Evolutionary conservation across 2,888 invertebrate species (phyloP), one percentile per base, ranked within the genome.

Genomic region (Malachius bipustulatus): DNA sequence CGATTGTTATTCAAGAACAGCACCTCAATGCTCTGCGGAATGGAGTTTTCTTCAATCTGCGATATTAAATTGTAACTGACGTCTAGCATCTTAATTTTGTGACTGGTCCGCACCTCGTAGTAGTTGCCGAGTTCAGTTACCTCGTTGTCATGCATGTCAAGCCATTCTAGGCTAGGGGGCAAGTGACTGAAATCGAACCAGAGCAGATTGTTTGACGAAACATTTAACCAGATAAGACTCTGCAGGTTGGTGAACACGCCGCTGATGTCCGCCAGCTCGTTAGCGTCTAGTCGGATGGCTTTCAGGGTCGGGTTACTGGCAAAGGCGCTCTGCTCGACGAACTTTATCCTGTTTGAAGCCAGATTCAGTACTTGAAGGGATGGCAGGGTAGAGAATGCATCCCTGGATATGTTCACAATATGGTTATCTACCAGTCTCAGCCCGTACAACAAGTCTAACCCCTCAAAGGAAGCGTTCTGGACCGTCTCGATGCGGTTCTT

Each of bases 121-220:
- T 76, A 78, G 59, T 82, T 82, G 46, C 78, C 77, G 28, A 84
- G 65, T 50, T 80, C 77, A 47, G 75, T 72, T 51, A 85, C 77
- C 65, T 77, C 72, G 61, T 85, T 85, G 54, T 77, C 73, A 56
- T 82, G 82, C 69, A 84, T 77, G 60, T 85, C 84, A 37, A 87
- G 65, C 79, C 81, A 82, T 57, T 81, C 80, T 29, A 85, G 67
- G 51, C 77, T 79, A 2, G 69, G 58, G 9, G 85, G 85, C 50
- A 85, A 69, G 52, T 83, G 74, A 47, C 79, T 78, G 52, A 82
- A 85, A 64, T 85, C 84, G 61, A 84, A 83, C 77, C 79, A 77
- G 41, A 75, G 66, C 46, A 85, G 64, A 56, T 75, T 75, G 62
- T 85, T 85, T 60, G 79, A 76, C 32, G 82, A 82, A 38, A 84